A percentile compares a stretch with the other conserved stretches of the same genome.
Conservation (phyloP, 2,888 invertebrate species). For the Tetragonula carbonaria region DNA sequence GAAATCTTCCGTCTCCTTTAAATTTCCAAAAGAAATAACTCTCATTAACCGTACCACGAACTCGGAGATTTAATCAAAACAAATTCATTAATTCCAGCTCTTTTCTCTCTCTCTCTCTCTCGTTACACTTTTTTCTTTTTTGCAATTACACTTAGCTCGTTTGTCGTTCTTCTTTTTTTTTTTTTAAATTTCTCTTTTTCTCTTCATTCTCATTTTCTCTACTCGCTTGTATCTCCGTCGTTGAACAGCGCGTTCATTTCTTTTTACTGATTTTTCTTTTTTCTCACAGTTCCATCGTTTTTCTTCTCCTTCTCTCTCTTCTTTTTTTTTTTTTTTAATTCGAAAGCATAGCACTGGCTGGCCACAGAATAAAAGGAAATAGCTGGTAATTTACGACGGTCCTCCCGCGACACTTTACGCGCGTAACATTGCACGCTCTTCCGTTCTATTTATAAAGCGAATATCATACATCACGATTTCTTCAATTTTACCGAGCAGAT, state of each 20-base stretch:
- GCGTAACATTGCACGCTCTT: slow-evolving; percentile 32
- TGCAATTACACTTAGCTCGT: background rate
- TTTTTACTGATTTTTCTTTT: background rate
- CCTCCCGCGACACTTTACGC: slow-evolving; percentile 31
- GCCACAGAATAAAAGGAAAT: slow-evolving; percentile 31
- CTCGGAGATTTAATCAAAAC: too few relatives aligned
- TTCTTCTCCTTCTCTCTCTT: background rate
- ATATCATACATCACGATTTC: slow-evolving; percentile 46
- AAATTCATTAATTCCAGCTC: background rate
- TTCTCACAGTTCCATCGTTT: background rate
- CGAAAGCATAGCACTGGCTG: background rate
- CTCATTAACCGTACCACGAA: too few relatives aligned
- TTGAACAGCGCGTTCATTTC: background rate
- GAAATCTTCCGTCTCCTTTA: too few relatives aligned
- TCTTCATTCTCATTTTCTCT: slow-evolving; percentile 1
- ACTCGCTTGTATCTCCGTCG: background rate
- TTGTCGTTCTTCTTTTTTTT: background rate
- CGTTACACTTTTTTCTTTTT: background rate
- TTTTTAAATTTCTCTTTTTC: background rate
- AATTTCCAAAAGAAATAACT: too few relatives aligned
- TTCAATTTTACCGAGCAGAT: slow-evolving; percentile 34
- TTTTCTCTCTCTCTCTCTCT: background rate
- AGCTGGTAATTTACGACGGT: slow-evolving; percentile 37
- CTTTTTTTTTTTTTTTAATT: background rate
- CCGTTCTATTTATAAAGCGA: slow-evolving; percentile 37